Evolutionary conservation across 1,140 invertebrate species (phyloP), one percentile per base, ranked within the genome.

Genomic region (Macrobrachium rosenbergii): DNA sequence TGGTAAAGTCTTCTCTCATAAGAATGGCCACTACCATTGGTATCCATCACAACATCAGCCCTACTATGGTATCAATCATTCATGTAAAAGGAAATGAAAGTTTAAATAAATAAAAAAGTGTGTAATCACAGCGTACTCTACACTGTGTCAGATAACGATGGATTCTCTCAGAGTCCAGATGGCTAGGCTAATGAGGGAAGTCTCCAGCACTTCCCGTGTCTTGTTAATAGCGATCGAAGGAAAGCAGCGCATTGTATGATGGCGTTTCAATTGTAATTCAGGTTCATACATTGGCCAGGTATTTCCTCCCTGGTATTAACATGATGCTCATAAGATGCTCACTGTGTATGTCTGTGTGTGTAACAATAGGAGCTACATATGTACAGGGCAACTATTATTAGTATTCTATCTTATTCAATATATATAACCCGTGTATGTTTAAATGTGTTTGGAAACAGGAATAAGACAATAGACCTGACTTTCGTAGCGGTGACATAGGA

Each of bases 301-400:
- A 81, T 77, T 77, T 87, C 67, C 85, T 73, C 81, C 85, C 85
- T 87, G 85, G 85, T 87, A 81, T 75, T 81, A 87, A 82, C 78
- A 87, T 81, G 79, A 87, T 76, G 85, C 85, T 87, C 85, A 82
- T 81, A 82, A 81, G 85, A 87, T 87, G 85, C 85, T 87, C 69
- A 81, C 83, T 52, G 69, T 72, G 69, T 87, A 63, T 81, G 63
- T 87, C 69, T 82, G 69, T 87, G 78, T 80, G 62, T 87, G 67
- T 75, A 81, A 87, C 67, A 81, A 87, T 87, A 87, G 85, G 72
- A 87, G 85, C 79, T 87, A 80, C 69, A n/a, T 87, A 87, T 87
- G 79, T 87, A 87, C 85, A 87, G 85, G 69, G 69, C 85, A 82
- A 87, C 77, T 87, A 81, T 81, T 87, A 67, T 87, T 87, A 87